These are phyloP conservation scores for Colaptes auratus DNA, from an alignment of 2,113 vertebrate species.

Conservation along the genomic window DNA sequence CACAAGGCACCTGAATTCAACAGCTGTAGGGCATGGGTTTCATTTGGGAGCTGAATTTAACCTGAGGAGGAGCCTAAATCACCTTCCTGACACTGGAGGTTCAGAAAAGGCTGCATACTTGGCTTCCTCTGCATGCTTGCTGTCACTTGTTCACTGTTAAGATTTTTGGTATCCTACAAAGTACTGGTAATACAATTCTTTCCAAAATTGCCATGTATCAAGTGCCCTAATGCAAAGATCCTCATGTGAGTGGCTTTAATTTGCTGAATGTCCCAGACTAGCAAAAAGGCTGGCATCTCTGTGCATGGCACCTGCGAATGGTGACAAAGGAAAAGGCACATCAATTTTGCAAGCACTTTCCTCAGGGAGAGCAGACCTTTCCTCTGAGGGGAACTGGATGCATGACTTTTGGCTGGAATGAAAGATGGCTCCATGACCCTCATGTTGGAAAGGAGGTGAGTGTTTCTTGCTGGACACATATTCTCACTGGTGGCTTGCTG, in stretches of 20 bases:
- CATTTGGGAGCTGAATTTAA: neutral
- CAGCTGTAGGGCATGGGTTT: neutral
- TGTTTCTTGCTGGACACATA: neutral
- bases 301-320: neutral
- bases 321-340: no score
- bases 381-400: neutral
- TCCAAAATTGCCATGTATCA: neutral
- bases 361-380: neutral
- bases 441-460: neutral
- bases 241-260: neutral
- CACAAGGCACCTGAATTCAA: rapidly evolving
- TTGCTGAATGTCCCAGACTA: neutral
- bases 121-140: neutral
- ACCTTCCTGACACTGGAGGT: no score
- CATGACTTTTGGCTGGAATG: neutral
- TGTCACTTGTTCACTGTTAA: neutral
- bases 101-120: neutral
- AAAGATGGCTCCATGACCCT: neutral
- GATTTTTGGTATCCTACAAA: neutral
- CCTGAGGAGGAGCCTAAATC: neutral
- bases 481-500: neutral
- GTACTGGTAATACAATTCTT: neutral
- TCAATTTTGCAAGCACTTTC: neutral
- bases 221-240: no score
- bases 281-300: neutral